These are phyloP conservation scores for Borostomias antarcticus DNA, from an alignment of 2,797 vertebrate genomes.

Conservation along the genomic window DNA sequence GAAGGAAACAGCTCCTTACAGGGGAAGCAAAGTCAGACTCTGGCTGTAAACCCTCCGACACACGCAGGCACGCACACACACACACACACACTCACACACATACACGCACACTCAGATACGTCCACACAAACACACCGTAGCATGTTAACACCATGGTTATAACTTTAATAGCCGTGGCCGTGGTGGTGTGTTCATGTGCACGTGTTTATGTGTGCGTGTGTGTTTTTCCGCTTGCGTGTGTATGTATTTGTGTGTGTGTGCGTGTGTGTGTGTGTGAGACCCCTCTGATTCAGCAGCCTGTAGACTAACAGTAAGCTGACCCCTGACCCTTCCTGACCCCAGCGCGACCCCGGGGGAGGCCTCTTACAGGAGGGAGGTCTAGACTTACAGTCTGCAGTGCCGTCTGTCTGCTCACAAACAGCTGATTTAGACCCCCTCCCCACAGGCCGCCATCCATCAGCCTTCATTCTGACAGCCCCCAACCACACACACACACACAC, in stretches of 20 bases:
- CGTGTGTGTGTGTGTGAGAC: constrained; percentile 22
- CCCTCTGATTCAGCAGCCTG: constrained; percentile 33
- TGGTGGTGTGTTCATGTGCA: not conserved
- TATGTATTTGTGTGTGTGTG: constrained; percentile 21
- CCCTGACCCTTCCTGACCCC: constrained; percentile 55
- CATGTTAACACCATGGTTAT: too few relatives aligned
- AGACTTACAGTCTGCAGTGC: constrained; percentile 64
- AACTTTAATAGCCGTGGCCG: too few relatives aligned
- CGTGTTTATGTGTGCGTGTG: too few relatives aligned
- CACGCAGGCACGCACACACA: not conserved
- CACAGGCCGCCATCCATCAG: too few relatives aligned
- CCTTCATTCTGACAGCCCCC: too few relatives aligned
- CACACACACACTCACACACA: constrained; percentile 10
- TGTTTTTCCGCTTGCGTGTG: too few relatives aligned
- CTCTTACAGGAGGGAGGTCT: constrained; percentile 56
- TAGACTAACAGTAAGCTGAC: constrained; percentile 52
- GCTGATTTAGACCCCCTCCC: too few relatives aligned
- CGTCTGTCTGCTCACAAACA: constrained; percentile 43
- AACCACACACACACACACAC: too few relatives aligned
- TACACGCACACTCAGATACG: not conserved
- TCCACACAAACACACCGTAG: not conserved
- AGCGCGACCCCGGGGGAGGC: constrained; percentile 39
- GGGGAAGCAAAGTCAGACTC: constrained; percentile 26
- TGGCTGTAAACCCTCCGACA: constrained; percentile 33
- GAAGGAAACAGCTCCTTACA: constrained; percentile 50